phyloP scores from a whole-genome alignment of 2,113 vertebrate genomes.

The Oreotrochilus melanogaster region DNA sequence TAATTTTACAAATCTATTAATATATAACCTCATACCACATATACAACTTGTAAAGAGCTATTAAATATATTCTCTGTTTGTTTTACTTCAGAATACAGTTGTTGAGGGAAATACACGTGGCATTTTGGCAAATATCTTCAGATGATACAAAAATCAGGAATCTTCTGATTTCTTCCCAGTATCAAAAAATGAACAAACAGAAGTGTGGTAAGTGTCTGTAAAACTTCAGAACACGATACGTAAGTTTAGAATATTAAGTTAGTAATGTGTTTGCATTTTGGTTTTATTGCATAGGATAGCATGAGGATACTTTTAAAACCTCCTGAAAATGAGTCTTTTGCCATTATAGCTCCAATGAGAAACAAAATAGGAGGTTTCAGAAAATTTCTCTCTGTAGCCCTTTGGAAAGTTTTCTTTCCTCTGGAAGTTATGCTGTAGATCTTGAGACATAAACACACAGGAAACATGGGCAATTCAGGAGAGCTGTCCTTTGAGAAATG shows the following conservation, averaged over 20 bases:
- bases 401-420: neutral
- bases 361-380: neutral
- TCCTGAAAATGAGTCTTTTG: conserved; percentile 18
- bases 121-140: neutral
- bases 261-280: neutral
- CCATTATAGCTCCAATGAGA: neutral
- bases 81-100: neutral
- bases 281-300: neutral
- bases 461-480: neutral
- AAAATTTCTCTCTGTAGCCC: neutral
- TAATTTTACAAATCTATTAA: neutral
- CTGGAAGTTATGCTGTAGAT: neutral
- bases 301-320: neutral
- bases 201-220: neutral
- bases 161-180: neutral
- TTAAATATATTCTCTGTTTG: neutral
- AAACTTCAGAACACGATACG: neutral
- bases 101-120: neutral
- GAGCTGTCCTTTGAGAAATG: neutral
- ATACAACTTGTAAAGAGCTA: neutral
- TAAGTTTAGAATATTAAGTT: neutral
- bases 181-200: neutral
- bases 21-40: neutral
- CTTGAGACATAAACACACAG: neutral
- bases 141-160: neutral